A percentile compares a stretch with the other conserved stretches of the same genome.
Evolutionary conservation across 2,113 vertebrate genomes (phyloP).

Genomic region (Melanostigma gelatinosum): DNA sequence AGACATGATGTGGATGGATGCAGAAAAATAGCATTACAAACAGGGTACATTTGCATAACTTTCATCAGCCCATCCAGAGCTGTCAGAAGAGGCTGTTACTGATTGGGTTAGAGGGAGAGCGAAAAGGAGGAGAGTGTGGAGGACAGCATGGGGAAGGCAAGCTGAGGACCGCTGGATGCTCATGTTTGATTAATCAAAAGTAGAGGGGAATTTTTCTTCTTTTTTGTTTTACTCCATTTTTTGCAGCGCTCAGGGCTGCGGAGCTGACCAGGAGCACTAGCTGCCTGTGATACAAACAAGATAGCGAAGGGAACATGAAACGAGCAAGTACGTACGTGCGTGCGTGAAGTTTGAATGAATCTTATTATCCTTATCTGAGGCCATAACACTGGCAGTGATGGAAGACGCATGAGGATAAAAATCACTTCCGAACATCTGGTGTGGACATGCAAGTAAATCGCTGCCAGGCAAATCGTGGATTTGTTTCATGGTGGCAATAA

Average conservation of each 20-base stretch:
- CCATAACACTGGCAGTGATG: constrained; percentile 59
- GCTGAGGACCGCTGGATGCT: constrained; percentile 79
- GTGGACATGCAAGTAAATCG: constrained; percentile 13
- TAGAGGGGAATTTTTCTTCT: constrained; percentile 44
- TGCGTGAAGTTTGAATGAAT: constrained; percentile 75
- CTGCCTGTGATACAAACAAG: constrained; percentile 77
- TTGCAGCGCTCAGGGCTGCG: constrained; percentile 72
- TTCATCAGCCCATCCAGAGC: constrained; percentile 80
- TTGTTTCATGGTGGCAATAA: constrained; percentile 42
- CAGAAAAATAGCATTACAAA: constrained; percentile 81
- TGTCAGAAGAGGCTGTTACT: constrained; percentile 75
- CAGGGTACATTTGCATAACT: constrained; percentile 82
- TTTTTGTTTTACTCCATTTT: constrained; percentile 57
- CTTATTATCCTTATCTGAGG: constrained; percentile 79
- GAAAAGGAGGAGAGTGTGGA: constrained; percentile 65
- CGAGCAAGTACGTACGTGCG: constrained; percentile 40
- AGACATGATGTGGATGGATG: constrained; percentile 72
- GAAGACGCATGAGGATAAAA: constrained; percentile 69
- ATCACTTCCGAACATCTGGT: constrained; percentile 45
- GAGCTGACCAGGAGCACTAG: constrained; percentile 77
- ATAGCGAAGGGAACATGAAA: constrained; percentile 76
- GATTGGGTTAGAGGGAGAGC: constrained; percentile 76
- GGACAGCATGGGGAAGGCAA: constrained; percentile 62
- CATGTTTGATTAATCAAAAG: constrained; percentile 87
- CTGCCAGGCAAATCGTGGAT: constrained; percentile 23